These are phyloP conservation scores for Bos taurus DNA, from an alignment of 2,113 vertebrate genomes.

Conservation along the genomic window ARS-UCD2.0 NC_037341.1:58179501-58180000, in stretches of 20 bases:
- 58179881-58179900: not conserved
- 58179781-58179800: not conserved
- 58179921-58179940: not conserved
- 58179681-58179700: not conserved
- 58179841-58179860: not conserved
- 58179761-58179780: not conserved
- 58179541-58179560: not conserved
- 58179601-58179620: not conserved
- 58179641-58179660: not conserved
- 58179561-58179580: not conserved
- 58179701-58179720: not conserved
- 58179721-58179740: not conserved
- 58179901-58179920: rapidly evolving
- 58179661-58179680: not conserved
- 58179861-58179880: not conserved
- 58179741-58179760: not conserved
- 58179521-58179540: not conserved
- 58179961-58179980: not conserved
- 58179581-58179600: not conserved
- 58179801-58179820: not conserved
- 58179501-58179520: not conserved
- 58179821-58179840: not conserved
- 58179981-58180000: not conserved
- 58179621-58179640: not conserved
- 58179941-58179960: not conserved